Percentiles rank a stretch among this genome's conserved stretches.
Evolutionary conservation across 37 sponge, comb jelly and placozoan genomes (phyloP).

Genomic region (Spongilla lacustris): DNA sequence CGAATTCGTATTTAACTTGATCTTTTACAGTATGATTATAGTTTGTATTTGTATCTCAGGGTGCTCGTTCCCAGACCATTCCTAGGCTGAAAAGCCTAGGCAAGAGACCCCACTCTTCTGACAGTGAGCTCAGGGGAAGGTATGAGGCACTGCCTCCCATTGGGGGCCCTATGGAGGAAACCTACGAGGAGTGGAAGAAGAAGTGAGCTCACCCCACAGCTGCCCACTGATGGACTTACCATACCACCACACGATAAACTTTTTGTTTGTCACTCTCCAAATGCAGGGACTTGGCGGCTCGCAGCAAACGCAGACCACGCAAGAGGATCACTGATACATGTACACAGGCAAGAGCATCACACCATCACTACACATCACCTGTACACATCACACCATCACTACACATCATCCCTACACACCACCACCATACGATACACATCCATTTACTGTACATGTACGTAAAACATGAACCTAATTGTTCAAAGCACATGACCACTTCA

Average conservation of each 20-base stretch:
- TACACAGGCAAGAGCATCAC: background rate
- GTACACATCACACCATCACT: background rate
- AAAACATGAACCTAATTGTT: no score
- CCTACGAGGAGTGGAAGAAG: constrained; percentile 47
- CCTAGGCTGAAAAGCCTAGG: background rate
- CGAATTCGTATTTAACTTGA: no score
- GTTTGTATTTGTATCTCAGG: background rate
- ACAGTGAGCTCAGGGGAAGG: constrained; percentile 4
- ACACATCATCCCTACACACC: no score
- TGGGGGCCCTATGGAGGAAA: background rate
- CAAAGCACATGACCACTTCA: no score
- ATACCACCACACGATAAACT: no score
- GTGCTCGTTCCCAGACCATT: constrained; percentile 8
- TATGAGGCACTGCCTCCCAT: constrained; percentile 28
- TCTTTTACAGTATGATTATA: no score
- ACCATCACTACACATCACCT: background rate
- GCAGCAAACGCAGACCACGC: constrained; percentile 15
- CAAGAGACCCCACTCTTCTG: background rate
- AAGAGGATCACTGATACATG: background rate
- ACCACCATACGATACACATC: no score
- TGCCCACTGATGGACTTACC: background rate
- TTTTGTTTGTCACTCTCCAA: no score
- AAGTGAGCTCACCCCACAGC: constrained; percentile 13
- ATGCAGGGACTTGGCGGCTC: constrained; percentile 41
- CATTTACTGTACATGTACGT: no score